Conservation (phyloP, 2,797 vertebrate genomes). For the Psittacula derbiana region DNA sequence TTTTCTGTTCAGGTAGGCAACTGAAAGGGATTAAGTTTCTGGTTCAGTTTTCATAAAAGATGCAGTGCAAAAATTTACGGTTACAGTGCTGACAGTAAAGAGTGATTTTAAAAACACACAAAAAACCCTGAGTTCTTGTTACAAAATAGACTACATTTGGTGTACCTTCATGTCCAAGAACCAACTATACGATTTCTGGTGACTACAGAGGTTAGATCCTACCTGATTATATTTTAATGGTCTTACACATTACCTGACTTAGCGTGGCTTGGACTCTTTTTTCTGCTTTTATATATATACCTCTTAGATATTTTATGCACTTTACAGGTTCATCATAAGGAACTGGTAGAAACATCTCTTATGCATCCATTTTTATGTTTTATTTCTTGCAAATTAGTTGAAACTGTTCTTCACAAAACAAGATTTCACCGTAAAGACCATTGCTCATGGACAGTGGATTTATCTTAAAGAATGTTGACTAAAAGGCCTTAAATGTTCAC, state of each 20-base stretch:
- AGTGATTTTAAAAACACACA: not conserved
- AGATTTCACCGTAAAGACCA: not conserved
- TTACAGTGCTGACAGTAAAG: not conserved
- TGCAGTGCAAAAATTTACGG: not conserved
- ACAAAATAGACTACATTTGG: not conserved
- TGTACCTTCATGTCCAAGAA: not conserved
- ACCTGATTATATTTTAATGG: not conserved
- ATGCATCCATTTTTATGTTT: not conserved
- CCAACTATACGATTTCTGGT: not conserved
- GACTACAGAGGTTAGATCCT: not conserved
- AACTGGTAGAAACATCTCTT: not conserved
- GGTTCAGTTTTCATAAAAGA: not conserved
- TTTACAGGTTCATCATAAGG: not conserved
- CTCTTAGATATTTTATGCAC: not conserved
- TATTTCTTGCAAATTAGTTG: not conserved
- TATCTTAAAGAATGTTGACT: not conserved
- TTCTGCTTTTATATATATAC: not conserved
- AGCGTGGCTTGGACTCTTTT: not conserved
- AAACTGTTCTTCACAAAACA: not conserved
- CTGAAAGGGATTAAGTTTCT: not conserved
- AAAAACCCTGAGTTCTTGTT: not conserved
- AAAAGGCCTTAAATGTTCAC: not conserved
- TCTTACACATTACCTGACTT: not conserved
- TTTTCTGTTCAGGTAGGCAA: not conserved
- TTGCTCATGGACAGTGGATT: not conserved